Percentiles rank a stretch among this genome's conserved stretches.
Conservation (phyloP, 1,140 invertebrate genomes). For the Drosophila willistoni region DNA sequence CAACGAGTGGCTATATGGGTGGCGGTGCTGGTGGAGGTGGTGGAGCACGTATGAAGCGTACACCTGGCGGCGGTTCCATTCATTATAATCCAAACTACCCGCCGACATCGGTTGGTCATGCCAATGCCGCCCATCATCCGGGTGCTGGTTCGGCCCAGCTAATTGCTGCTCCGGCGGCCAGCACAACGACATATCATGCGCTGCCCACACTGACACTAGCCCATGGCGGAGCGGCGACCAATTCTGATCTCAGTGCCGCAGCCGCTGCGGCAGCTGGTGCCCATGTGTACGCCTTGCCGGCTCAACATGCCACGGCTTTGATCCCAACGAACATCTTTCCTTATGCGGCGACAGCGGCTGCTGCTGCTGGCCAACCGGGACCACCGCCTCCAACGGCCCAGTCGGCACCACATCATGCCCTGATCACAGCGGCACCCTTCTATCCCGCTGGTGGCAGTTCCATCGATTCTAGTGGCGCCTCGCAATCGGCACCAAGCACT, state of each 20-base stretch:
- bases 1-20: slow-evolving; percentile 19
- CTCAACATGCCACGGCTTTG: slow-evolving; percentile 74
- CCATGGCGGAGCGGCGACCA: slow-evolving; percentile 60
- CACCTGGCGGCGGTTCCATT: slow-evolving; percentile 68
- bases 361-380: slow-evolving; percentile 43
- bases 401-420: slow-evolving; percentile 59
- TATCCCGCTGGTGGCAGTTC: slow-evolving; percentile 53
- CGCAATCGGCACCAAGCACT: slow-evolving; percentile 80
- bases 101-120: slow-evolving; percentile 45
- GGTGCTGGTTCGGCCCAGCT: slow-evolving; percentile 56
- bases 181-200: slow-evolving; percentile 80
- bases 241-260: slow-evolving; percentile 69
- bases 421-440: slow-evolving; percentile 72
- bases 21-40: slow-evolving; percentile 36
- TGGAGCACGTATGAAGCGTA: slow-evolving; percentile 68
- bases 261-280: slow-evolving; percentile 59
- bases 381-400: slow-evolving; percentile 44
- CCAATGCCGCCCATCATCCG: slow-evolving; percentile 51
- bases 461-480: slow-evolving; percentile 41
- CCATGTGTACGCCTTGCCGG: slow-evolving; percentile 75
- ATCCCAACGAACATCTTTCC: slow-evolving; percentile 81
- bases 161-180: slow-evolving; percentile 51
- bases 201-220: slow-evolving; percentile 77
- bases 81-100: slow-evolving; percentile 69
- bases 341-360: slow-evolving; percentile 62